Evolutionary conservation across 2,888 invertebrate species (phyloP), one percentile per base, ranked within the genome.

Genomic region (Leucoptera coffeella): DNA sequence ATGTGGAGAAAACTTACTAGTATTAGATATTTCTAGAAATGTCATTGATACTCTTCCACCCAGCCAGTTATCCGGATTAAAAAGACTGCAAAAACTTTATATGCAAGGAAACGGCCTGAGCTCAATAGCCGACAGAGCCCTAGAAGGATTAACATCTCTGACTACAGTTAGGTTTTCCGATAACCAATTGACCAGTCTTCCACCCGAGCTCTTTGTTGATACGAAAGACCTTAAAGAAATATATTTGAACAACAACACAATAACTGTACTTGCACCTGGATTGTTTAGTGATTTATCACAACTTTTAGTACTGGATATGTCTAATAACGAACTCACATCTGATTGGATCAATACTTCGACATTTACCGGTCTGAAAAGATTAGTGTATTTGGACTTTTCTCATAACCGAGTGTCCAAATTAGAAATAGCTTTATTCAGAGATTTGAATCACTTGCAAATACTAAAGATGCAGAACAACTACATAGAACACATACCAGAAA

Each of bases 301-400:
- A 53, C 69, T 90, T 26, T 58, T 85, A 26, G 81, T 86, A 32
- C 60, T 88, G 32, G 86, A 88, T 56, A 58, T 88, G 40, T 84
- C 85, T 14, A 78, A 78, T 38, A 88, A 88, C 50, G 85, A 86
- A 54, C 61, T 90, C 32, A 83, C 85, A 3, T 80, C 84, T 25
- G 87, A 86, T 46, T 86, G 85, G 86, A 82, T 86, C 33, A 85
- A 84, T 47, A 77, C 85, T 12, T 83, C 81, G 2, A 87, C 87
- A 8, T 88, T 89, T 51, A 73, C 80, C 25, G 85, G 86, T 38
- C 64, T 89, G 21, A 78, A 84, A 39, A 73, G 86, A 31, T 71
- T 90, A 9, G 80, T 85, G 14, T 82, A 85, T 36, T 62, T 90
- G 31, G 85, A 87, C 47, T 71, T 88, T 36, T 84, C 86, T 24